Base-by-base conservation (phyloP, 2,797 vertebrate species). In the Semotilus atromaculatus region DNA sequence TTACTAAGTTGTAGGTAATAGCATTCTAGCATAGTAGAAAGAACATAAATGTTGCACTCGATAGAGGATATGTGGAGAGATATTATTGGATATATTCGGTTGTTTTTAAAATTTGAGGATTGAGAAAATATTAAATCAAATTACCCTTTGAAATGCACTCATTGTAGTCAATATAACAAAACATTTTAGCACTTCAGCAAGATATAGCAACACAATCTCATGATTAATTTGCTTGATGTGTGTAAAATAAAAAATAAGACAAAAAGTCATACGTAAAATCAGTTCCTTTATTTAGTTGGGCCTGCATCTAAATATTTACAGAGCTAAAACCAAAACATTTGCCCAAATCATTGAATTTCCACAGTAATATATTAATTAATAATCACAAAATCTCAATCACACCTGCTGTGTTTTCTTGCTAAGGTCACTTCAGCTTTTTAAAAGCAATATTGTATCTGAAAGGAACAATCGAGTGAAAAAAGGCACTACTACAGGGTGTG, bases 201-300 rank as follows among this genome's bases (percentile, higher is more conserved):
- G 7, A 29, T 62, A 29, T 29, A 62, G 1, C 14, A 62, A 13
- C 31, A 78, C 3, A 60, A 43, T 77, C 3, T 29, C 3, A 21
- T n/a, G n/a, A n/a, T 60, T 5, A 19, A 40, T 60, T 13, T 19
- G 55, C 6, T 26, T 31, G 26, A 9, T 68, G 0, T 70, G 31
- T 55, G 34, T 38, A 21, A 55, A n/a, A n/a, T 26, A 58, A 72
- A 40, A 74, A 74, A 76, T 9, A 23, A 81, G 55, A 71, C 31
- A 84, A 60, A 75, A 40, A 21, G 13, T 78, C 2, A 43, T 1
- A 19, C 48, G 62, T 84, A 78, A 78, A 77, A 78, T 84, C 73
- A 43, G 13, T 19, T 62, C 7, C 29, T 84, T 77, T 84, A 77
- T 84, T 84, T 43, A 16, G 16, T 60, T 40, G 21, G 53, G 38